phyloP scores from a whole-genome alignment of 2,113 vertebrate species.

The Trochalopteron elliotii region DNA sequence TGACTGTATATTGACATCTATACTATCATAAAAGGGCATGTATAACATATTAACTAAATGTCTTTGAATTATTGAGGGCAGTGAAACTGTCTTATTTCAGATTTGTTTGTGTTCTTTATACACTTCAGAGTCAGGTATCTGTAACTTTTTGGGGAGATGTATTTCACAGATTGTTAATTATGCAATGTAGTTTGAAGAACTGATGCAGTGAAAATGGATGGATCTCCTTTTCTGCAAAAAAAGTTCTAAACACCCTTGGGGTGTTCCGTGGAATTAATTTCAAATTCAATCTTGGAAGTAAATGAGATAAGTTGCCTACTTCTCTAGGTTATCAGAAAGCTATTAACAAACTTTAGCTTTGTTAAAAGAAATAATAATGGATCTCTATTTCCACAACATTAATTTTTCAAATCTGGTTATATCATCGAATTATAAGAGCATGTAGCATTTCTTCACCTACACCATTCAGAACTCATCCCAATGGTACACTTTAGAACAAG shows the following conservation, averaged over 20 bases:
- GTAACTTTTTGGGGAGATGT: slow-evolving; percentile 23
- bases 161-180: slow-evolving; percentile 71
- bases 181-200: slow-evolving; percentile 45
- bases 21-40: neutral
- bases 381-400: slow-evolving; percentile 9
- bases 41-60: slow-evolving; percentile 3
- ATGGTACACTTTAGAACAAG: neutral
- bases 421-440: neutral
- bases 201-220: slow-evolving; percentile 27
- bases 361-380: slow-evolving; percentile 44
- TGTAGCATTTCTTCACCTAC: neutral
- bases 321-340: slow-evolving; percentile 43
- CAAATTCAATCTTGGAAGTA: slow-evolving; percentile 53
- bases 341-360: slow-evolving; percentile 42
- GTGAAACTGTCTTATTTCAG: neutral
- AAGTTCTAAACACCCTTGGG: slow-evolving; percentile 28
- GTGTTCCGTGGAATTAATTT: slow-evolving; percentile 47
- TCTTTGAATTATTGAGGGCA: slow-evolving; percentile 25
- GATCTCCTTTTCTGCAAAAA: slow-evolving; percentile 19
- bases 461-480: neutral
- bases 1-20: neutral
- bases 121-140: slow-evolving; percentile 32
- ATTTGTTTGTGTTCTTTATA: slow-evolving; percentile 9
- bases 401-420: slow-evolving; percentile 31
- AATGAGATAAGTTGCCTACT: slow-evolving; percentile 43